Evolutionary conservation across 2,113 vertebrate species (phyloP).

Genomic region (Variabilichromis moorii): DNA sequence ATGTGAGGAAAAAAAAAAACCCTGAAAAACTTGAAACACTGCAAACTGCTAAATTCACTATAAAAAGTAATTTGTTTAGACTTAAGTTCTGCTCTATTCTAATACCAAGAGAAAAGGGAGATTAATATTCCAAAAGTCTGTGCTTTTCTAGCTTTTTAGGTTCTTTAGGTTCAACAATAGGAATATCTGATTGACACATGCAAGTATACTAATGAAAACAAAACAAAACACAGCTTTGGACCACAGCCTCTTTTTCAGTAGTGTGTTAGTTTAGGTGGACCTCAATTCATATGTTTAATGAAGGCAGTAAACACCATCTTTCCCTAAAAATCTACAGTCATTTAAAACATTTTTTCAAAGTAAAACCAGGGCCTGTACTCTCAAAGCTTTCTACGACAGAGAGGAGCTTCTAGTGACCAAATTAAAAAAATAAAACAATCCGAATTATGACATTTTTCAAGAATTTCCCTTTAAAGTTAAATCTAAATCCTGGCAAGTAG

Average conservation of each 20-base stretch:
- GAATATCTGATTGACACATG: accelerated
- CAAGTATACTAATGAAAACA: background rate
- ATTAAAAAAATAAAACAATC: background rate
- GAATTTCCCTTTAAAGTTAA: background rate
- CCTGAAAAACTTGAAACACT: accelerated
- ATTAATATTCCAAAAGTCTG: accelerated
- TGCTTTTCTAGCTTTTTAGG: accelerated
- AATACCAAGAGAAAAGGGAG: accelerated
- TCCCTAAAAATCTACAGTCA: background rate
- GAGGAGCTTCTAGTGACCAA: background rate
- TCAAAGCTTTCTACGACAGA: background rate
- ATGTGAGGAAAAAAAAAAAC: accelerated
- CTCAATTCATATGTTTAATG: background rate
- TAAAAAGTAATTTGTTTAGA: accelerated
- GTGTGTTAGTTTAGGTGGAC: background rate
- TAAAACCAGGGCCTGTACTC: background rate
- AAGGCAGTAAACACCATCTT: background rate
- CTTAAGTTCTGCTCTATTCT: background rate
- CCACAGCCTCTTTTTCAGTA: background rate
- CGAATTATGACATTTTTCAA: accelerated
- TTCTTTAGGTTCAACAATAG: background rate
- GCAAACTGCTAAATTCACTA: background rate
- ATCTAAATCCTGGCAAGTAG: background rate
- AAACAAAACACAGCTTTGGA: background rate
- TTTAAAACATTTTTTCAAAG: background rate